Evolutionary conservation across 1,140 invertebrate genomes (phyloP), one percentile per base, ranked within the genome.

Genomic region (Drosophila jambulina): DNA sequence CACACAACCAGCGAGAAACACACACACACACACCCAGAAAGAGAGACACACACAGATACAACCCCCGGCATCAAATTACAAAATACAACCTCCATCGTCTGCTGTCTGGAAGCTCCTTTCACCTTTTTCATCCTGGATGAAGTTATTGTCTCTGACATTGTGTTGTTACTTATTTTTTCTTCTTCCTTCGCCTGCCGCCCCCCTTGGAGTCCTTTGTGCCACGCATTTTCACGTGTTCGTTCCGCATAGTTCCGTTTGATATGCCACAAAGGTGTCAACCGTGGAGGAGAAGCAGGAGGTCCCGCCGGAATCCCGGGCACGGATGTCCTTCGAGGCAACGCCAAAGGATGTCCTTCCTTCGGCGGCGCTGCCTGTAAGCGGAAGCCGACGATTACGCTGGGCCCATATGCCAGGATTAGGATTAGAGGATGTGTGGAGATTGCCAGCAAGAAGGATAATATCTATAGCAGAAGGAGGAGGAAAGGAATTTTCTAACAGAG

Each of bases 161-260:
- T 88, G 77, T 72, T 79, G 76, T 54, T 68, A 59, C 61, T 82
- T 43, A n/a, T 76, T 40, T 45, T 75, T 65, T 49, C 25, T 25
- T 21, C 15, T 10, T 12, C 45, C 15, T 19, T 40, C 19, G 10
- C 19, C 5, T 17, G 23, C 34, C n/a, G 36, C n/a, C n/a, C 19
- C 54, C 32, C 25, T 62, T 51, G 34, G 49, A 42, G 43, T 65
- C 49, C 67, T 71, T 69, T 76, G 76, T 61, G 58, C 54, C 68
- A 86, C 77, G 84, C 82, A 81, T 80, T 87, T 85, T 81, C 84
- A 88, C 84, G 86, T 90, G 85, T 85, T 88, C 84, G 84, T 88
- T 87, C 84, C 84, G 84, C 84, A 87, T 87, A 88, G 84, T 88
- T 87, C 84, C 84, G 84, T 88, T 87, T 87, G 84, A 87, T 88